These are phyloP conservation scores for Catocala nupta DNA, from an alignment of 2,888 invertebrate genomes.

Conservation along the genomic window DNA sequence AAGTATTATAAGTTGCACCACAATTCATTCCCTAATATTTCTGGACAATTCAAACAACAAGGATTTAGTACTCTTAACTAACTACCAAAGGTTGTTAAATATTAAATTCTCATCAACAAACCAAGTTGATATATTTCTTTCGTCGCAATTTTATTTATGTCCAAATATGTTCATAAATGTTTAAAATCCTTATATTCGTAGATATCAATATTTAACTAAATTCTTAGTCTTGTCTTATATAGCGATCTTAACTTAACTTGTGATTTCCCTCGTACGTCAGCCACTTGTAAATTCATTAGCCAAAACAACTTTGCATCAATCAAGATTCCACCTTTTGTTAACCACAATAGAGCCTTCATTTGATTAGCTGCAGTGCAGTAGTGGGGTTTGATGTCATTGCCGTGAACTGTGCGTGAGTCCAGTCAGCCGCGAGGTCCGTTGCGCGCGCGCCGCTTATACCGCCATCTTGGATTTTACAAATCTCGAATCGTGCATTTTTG, in stretches of 20 bases:
- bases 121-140: no score
- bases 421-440: slow-evolving; percentile 77
- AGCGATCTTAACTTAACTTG: slow-evolving; percentile 60
- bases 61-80: no score
- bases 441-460: slow-evolving; percentile 60
- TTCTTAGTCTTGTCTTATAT: not conserved
- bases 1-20: no score
- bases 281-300: slow-evolving; percentile 70
- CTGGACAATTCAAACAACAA: no score
- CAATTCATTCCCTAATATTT: no score
- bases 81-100: no score
- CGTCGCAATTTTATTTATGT: no score
- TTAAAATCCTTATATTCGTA: no score
- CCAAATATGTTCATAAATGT: no score
- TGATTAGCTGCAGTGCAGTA: slow-evolving; percentile 33
- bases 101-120: no score
- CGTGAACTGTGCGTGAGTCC: slow-evolving; percentile 69
- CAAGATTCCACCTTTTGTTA: slow-evolving; percentile 44
- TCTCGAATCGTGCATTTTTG: slow-evolving; percentile 36
- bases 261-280: slow-evolving; percentile 71
- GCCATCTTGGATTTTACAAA: slow-evolving; percentile 59
- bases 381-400: slow-evolving; percentile 74
- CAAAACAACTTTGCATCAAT: slow-evolving; percentile 44
- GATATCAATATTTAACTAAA: no score
- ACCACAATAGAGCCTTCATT: slow-evolving; percentile 51